A percentile compares a stretch with the other conserved stretches of the same genome.
phyloP scores from a whole-genome alignment of 2,113 vertebrate species.

The Thryonomys swinderianus region DNA sequence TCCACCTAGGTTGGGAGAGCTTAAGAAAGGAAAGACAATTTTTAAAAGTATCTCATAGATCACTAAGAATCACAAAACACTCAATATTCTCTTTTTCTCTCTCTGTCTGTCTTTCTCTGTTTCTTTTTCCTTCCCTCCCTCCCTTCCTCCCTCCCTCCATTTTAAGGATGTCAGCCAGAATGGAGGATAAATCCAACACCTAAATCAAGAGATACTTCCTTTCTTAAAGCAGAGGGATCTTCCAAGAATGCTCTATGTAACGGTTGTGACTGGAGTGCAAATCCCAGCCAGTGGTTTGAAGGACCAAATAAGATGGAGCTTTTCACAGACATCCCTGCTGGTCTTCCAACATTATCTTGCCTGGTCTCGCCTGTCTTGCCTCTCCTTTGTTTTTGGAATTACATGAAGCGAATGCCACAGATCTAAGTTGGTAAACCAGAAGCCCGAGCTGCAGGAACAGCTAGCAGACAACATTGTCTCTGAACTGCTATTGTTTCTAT shows the following conservation, averaged over 20 bases:
- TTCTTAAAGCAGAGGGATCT: conserved; percentile 77
- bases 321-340: conserved; percentile 82
- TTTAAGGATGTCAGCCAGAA: conserved; percentile 83
- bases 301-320: conserved; percentile 72
- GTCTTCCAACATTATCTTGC: conserved; percentile 85
- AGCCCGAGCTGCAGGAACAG: conserved; percentile 86
- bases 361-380: conserved; percentile 79
- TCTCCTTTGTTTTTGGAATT: conserved; percentile 87
- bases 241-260: conserved; percentile 74
- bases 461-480: conserved; percentile 87
- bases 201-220: conserved; percentile 80
- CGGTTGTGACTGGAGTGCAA: conserved; percentile 79
- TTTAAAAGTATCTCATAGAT: conserved; percentile 80
- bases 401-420: conserved; percentile 85
- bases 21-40: conserved; percentile 73
- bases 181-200: conserved; percentile 83
- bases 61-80: conserved; percentile 80
- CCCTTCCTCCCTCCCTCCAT: conserved; percentile 74
- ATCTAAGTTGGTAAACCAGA: conserved; percentile 86
- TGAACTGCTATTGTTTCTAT: conserved; percentile 92
- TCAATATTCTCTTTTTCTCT: conserved; percentile 81
- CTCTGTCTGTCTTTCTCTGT: conserved; percentile 36
- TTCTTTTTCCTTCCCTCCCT: conserved; percentile 69
- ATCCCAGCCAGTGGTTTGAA: conserved; percentile 70
- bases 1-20: conserved; percentile 78